Base-by-base conservation (phyloP, 2,797 vertebrate genomes). In the Otus scops region DNA sequence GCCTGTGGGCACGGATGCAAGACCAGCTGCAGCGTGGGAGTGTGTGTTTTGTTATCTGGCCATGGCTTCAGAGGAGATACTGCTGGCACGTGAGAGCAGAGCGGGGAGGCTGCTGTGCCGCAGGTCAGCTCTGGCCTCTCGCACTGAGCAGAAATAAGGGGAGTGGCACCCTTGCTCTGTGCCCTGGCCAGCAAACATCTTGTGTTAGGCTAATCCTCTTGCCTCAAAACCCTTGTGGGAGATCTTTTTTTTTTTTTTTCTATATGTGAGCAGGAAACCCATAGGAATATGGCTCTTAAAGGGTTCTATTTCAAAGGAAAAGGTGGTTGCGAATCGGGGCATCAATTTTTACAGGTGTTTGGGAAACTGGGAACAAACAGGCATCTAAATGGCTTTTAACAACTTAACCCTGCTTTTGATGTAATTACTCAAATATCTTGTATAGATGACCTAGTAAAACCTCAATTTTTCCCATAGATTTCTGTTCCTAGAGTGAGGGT, bases 171-270 rank as follows among this genome's bases (percentile, higher is more conserved):
- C 20, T 53, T 28, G 5, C 60, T 53, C 18, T 38, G 28, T 27
- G 32, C 30, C 30, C 63, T 23, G 19, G 22, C 27, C 38, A 43
- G 41, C 19, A 71, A 41, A 47, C 14, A 8, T 28, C n/a, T 28
- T 3, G 0, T 48, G 26, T 27, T 34, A 45, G 32, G 7, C 8
- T 73, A 13, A 51, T 4, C 11, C 4, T 5, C 4, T 20, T 41
- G 6, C 28, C 23, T 74, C 24, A 67, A 47, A 83, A 20, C 2
- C 20, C 0, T 60, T 1, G 0, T 1, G 16, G 22, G 26, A 14
- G 5, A 5, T 59, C 11, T 0, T 41, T 6, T 34, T 34, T 34
- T 34, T 34, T 2, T 19, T 80, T 79, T 45, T 36, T 0, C 28
- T 77, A 9, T 36, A 3, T 26, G 3, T 60, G 39, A 82, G 16